phyloP scores from a whole-genome alignment of 2,113 vertebrate genomes.

The Cettia cetti region DNA sequence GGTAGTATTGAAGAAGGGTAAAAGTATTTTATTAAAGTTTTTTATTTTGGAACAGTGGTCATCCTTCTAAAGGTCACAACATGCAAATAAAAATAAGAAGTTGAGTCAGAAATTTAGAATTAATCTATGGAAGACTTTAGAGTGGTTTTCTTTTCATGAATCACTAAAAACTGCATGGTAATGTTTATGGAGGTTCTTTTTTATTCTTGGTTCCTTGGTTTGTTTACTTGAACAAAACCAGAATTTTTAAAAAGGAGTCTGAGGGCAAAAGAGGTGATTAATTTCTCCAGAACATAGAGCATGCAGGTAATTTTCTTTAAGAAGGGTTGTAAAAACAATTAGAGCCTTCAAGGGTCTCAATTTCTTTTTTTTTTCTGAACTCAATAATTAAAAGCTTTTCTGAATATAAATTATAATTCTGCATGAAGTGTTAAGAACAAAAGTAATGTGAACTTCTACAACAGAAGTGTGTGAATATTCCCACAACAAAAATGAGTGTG shows the following conservation, averaged over 20 bases:
- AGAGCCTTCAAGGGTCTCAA: neutral
- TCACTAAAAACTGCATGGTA: neutral
- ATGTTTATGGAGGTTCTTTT: neutral
- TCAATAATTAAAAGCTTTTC: neutral
- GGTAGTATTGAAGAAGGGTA: neutral
- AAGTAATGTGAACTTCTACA: neutral
- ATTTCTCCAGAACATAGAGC: neutral
- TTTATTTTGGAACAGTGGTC: neutral
- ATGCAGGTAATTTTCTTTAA: neutral
- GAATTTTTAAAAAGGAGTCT: neutral
- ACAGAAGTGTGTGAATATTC: neutral
- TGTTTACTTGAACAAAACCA: neutral
- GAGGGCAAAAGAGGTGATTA: neutral
- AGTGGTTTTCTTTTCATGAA: neutral
- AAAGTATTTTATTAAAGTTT: accelerated
- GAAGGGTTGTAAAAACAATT: neutral
- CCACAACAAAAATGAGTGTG: neutral
- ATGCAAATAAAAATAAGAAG: neutral
- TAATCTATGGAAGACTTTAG: neutral
- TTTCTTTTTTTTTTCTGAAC: neutral
- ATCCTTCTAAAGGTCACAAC: neutral
- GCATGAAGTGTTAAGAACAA: neutral
- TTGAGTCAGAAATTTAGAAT: neutral
- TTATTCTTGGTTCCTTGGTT: neutral
- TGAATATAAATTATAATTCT: neutral